Evolutionary conservation across 1,140 invertebrate genomes (phyloP).

Genomic region (Trichogramma pretiosum): DNA sequence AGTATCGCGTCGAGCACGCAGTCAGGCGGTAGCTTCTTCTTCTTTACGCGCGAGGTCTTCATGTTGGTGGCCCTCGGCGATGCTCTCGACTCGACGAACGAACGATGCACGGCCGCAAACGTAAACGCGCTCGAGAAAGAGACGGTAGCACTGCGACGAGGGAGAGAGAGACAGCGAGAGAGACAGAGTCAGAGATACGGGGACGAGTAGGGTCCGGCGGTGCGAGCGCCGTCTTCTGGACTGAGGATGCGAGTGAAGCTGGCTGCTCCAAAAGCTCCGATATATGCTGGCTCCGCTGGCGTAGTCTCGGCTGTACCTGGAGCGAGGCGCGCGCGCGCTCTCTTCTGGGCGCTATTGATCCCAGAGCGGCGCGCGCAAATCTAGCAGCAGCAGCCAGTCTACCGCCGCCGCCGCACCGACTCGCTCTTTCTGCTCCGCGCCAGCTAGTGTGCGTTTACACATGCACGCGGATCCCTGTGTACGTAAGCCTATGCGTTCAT

Average conservation of each 20-base stretch:
- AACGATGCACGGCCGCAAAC: conserved; percentile 6
- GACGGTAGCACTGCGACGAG: no score
- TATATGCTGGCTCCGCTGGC: conserved; percentile 38
- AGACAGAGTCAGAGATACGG: conserved; percentile 16
- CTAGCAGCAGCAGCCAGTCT: conserved; percentile 29
- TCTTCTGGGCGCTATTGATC: conserved; percentile 47
- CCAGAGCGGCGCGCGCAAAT: conserved; percentile 37
- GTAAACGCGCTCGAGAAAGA: no score
- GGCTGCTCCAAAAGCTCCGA: no score
- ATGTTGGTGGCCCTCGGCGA: neutral
- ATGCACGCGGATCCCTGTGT: no score
- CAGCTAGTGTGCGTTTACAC: no score
- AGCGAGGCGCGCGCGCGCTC: conserved; percentile 16
- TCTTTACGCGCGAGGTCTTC: neutral
- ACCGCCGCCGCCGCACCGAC: neutral
- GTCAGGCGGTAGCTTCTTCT: no score
- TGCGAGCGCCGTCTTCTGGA: conserved; percentile 42
- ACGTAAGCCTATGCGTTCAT: no score
- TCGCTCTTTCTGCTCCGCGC: neutral
- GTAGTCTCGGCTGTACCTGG: conserved; percentile 1
- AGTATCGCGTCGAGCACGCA: no score
- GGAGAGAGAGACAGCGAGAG: neutral
- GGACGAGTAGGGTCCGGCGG: conserved; percentile 40
- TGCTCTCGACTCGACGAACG: no score
- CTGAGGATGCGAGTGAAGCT: conserved; percentile 25